Conservation (phyloP, 2,888 invertebrate genomes). For the Phyto melanocephala region DNA sequence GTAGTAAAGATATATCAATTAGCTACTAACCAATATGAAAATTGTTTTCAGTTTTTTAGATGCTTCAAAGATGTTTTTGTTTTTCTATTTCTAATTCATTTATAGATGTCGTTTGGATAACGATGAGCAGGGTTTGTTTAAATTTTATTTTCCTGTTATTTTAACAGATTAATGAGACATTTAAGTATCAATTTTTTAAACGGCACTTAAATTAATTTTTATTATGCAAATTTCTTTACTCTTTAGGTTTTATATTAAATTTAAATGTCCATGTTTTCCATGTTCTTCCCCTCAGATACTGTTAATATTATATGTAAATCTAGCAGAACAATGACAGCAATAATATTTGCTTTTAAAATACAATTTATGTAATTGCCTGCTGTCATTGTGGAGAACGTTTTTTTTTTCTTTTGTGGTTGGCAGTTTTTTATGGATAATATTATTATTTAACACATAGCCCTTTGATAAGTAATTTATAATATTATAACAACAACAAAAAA, state of each 20-base stretch:
- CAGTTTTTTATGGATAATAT: background rate
- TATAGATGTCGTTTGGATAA: too few relatives aligned
- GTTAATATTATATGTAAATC: background rate
- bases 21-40: too few relatives aligned
- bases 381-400: background rate
- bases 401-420: background rate
- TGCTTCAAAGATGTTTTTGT: too few relatives aligned
- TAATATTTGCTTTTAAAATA: conserved; percentile 1
- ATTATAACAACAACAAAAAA: background rate
- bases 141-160: too few relatives aligned
- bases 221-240: background rate
- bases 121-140: too few relatives aligned
- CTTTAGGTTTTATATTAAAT: background rate
- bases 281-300: background rate
- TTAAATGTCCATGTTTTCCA: background rate
- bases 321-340: background rate
- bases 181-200: too few relatives aligned
- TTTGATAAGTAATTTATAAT: conserved; percentile 18
- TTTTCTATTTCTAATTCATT: too few relatives aligned
- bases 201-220: too few relatives aligned
- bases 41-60: too few relatives aligned
- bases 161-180: too few relatives aligned
- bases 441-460: background rate
- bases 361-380: conserved; percentile 18
- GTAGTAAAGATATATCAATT: too few relatives aligned